Evolutionary conservation across 1,140 invertebrate species (phyloP).

Genomic region (Bacillus rossius): DNA sequence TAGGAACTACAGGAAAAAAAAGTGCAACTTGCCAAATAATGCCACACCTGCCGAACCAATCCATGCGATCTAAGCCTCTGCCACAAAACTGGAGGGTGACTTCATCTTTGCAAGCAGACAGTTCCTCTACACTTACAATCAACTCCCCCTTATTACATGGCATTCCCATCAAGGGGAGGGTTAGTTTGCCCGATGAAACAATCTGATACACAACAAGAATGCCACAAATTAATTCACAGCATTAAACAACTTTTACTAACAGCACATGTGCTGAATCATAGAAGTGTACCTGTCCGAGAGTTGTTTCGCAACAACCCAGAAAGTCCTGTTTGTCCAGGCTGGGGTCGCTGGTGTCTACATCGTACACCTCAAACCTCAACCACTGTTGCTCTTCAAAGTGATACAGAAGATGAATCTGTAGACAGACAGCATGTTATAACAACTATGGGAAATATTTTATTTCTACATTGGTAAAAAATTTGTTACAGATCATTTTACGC

Average conservation of each 20-base stretch:
- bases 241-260: no score
- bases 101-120: constrained; percentile 47
- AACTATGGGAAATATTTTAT: not conserved
- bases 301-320: constrained; percentile 46
- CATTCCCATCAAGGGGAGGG: constrained; percentile 19
- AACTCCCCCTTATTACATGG: constrained; percentile 33
- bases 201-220: constrained; percentile 31
- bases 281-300: constrained; percentile 39
- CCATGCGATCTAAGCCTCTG: constrained; percentile 36
- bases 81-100: constrained; percentile 40
- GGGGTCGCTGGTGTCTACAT: constrained; percentile 45
- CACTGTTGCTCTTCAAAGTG: constrained; percentile 47
- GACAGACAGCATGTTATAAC: constrained; percentile 2
- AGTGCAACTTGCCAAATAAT: not conserved
- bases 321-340: constrained; percentile 49
- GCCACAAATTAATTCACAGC: not conserved
- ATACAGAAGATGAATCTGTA: constrained; percentile 36
- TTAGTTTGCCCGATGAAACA: constrained; percentile 35
- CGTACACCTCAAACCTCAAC: constrained; percentile 47
- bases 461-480: no score
- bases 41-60: constrained; percentile 44
- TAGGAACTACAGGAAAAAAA: not conserved
- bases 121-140: constrained; percentile 48
- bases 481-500: no score
- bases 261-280: no score